Conservation (phyloP, 2,113 vertebrate species). For the Vimba vimba region DNA sequence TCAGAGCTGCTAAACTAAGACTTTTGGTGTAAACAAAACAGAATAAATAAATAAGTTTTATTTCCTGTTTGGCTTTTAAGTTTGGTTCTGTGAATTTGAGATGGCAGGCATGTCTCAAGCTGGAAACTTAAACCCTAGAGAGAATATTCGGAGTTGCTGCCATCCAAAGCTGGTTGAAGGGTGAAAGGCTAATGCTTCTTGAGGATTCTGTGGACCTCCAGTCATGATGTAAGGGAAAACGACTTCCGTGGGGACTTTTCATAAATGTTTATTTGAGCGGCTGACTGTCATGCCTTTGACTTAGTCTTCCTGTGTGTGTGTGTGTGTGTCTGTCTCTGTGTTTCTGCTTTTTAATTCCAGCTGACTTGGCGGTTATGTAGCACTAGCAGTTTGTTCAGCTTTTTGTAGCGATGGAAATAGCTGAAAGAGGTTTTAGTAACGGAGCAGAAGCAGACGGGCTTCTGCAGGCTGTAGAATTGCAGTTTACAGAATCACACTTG, state of each 20-base stretch:
- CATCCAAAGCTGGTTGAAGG: slow-evolving; percentile 49
- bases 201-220: slow-evolving; percentile 48
- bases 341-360: slow-evolving; percentile 38
- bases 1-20: slow-evolving; percentile 11
- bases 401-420: slow-evolving; percentile 1
- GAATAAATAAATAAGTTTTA: slow-evolving; percentile 17
- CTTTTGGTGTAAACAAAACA: slow-evolving; percentile 25
- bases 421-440: slow-evolving; percentile 1
- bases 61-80: slow-evolving; percentile 32
- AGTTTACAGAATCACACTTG: slow-evolving; percentile 9
- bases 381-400: slow-evolving; percentile 4
- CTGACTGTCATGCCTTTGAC: neutral
- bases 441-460: neutral
- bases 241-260: slow-evolving; percentile 26
- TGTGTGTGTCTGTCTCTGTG: slow-evolving; percentile 2
- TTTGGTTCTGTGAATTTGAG: slow-evolving; percentile 59
- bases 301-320: neutral
- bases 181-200: slow-evolving; percentile 69
- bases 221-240: slow-evolving; percentile 30
- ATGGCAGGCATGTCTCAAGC: slow-evolving; percentile 49
- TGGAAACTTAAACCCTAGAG: slow-evolving; percentile 24
- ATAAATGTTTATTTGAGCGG: slow-evolving; percentile 30
- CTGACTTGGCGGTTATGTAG: neutral
- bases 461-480: neutral
- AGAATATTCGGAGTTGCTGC: neutral